phyloP scores from a whole-genome alignment of 2,888 invertebrate genomes.

The Melanophora roralis region DNA sequence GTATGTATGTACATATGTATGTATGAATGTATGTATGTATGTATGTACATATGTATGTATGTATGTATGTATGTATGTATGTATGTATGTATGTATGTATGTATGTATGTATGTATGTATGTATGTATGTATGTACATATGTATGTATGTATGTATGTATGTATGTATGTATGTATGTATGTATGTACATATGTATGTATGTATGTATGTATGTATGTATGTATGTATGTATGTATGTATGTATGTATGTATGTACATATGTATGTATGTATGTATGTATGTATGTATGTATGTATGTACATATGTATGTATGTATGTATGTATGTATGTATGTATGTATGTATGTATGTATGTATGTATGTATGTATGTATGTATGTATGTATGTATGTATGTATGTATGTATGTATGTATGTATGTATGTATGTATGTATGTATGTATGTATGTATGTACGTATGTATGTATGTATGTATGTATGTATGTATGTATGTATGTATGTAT shows the following conservation, averaged over 20 bases:
- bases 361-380: not conserved
- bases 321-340: too few species aligned
- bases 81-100: conserved; percentile 6
- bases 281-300: too few species aligned
- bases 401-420: not conserved
- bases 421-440: not conserved
- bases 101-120: not conserved
- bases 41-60: not conserved
- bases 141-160: not conserved
- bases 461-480: not conserved
- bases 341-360: not conserved
- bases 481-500: not conserved
- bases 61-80: conserved; percentile 31
- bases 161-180: not conserved
- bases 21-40: not conserved
- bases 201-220: too few species aligned
- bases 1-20: conserved; percentile 2
- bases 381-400: not conserved
- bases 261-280: too few species aligned
- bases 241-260: too few species aligned
- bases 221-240: too few species aligned
- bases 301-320: too few species aligned
- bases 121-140: conserved; percentile 26
- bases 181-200: not conserved
- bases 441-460: conserved; percentile 9